Evolutionary conservation across 2,888 invertebrate genomes (phyloP).

Genomic region (Lasioglossum morio): DNA sequence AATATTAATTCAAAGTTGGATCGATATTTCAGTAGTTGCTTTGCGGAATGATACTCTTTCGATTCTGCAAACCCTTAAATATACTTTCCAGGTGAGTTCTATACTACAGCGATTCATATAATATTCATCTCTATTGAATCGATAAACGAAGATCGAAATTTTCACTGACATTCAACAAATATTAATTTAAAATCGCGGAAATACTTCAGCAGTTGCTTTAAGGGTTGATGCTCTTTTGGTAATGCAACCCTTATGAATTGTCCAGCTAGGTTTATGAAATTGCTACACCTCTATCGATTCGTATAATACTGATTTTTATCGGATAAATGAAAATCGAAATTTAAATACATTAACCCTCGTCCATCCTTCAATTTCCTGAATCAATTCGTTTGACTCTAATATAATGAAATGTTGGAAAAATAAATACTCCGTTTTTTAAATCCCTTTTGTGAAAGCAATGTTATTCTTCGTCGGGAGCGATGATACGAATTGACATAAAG

Average conservation of each 20-base stretch:
- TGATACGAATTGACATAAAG: background rate
- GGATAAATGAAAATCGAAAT: background rate
- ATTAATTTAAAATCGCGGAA: background rate
- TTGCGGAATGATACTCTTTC: background rate
- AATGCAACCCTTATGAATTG: background rate
- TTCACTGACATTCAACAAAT: background rate
- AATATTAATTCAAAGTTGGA: background rate
- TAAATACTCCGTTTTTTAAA: background rate
- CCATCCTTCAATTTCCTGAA: background rate
- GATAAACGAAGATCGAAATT: background rate
- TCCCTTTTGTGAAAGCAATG: background rate
- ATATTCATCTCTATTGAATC: background rate
- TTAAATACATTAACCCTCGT: background rate
- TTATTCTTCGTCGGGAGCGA: background rate
- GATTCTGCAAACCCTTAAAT: background rate
- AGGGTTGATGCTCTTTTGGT: background rate
- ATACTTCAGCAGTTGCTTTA: background rate
- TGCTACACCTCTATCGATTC: too few relatives aligned
- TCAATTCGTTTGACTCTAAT: background rate
- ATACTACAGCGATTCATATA: background rate
- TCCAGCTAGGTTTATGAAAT: background rate
- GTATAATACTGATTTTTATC: background rate
- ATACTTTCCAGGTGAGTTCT: background rate
- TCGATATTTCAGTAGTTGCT: background rate
- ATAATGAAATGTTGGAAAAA: background rate